These are phyloP conservation scores for Resseliella maxima DNA, from an alignment of 2,888 invertebrate species.

Conservation along the genomic window DNA sequence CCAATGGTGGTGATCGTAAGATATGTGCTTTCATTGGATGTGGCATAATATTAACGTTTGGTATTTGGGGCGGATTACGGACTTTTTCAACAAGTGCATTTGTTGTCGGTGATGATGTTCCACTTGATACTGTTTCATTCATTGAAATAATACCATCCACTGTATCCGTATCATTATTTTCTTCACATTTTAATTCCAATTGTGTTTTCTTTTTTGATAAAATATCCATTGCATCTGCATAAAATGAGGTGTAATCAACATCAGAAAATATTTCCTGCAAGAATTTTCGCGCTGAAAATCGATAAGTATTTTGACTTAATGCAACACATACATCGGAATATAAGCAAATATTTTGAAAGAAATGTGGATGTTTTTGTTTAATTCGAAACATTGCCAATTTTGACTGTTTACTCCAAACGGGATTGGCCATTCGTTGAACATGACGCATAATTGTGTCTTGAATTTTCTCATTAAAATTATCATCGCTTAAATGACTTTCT, in stretches of 20 bases:
- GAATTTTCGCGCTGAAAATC: conserved; percentile 85
- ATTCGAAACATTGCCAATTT: conserved; percentile 82
- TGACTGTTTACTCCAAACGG: conserved; percentile 82
- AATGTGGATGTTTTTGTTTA: conserved; percentile 78
- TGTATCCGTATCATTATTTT: background rate
- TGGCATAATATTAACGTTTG: background rate
- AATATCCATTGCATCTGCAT: conserved; percentile 69
- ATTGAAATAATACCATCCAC: background rate
- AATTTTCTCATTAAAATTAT: conserved; percentile 65
- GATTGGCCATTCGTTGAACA: conserved; percentile 81
- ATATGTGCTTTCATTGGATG: conserved; percentile 60
- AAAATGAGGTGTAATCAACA: conserved; percentile 77
- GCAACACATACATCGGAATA: conserved; percentile 91
- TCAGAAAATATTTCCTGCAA: conserved; percentile 94
- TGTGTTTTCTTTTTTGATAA: conserved; percentile 63
- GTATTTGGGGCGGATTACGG: background rate
- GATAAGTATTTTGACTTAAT: conserved; percentile 82
- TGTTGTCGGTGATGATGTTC: background rate
- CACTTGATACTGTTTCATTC: background rate
- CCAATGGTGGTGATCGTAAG: conserved; percentile 66
- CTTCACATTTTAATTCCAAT: background rate
- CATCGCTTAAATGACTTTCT: conserved; percentile 67
- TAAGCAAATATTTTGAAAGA: conserved; percentile 87
- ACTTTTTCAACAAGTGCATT: background rate
- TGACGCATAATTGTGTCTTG: conserved; percentile 73